A percentile compares a stretch with the other conserved stretches of the same genome.
These are phyloP conservation scores for Drosophila monieri DNA, from an alignment of 2,888 invertebrate genomes.

Conservation along the genomic window DNA sequence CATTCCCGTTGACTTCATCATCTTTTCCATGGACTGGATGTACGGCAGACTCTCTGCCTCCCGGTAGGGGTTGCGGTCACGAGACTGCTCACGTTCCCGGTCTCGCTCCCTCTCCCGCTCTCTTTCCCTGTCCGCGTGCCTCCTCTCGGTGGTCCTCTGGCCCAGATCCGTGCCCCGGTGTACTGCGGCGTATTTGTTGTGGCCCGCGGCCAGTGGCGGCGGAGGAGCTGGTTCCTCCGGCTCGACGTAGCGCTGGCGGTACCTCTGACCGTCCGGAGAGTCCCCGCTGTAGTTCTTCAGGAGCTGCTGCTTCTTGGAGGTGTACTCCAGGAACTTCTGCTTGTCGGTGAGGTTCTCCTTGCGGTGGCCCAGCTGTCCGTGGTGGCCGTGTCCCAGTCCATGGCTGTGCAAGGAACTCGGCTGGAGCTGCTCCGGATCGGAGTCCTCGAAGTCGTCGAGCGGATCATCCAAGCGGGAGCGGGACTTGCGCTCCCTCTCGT, in stretches of 20 bases:
- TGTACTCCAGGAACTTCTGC: conserved; percentile 83
- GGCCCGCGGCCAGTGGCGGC: conserved; percentile 35
- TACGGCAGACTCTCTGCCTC: conserved; percentile 84
- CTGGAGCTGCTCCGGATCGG: conserved; percentile 70
- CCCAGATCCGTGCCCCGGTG: conserved; percentile 62
- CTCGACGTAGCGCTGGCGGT: conserved; percentile 82
- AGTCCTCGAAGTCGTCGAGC: conserved; percentile 78
- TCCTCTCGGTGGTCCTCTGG: conserved; percentile 28
- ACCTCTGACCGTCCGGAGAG: conserved; percentile 77
- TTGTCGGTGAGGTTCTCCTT: conserved; percentile 84
- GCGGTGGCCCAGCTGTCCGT: conserved; percentile 60
- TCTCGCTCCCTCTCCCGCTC: conserved; percentile 69
- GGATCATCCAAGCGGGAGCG: conserved; percentile 60
- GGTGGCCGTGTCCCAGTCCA: conserved; percentile 4
- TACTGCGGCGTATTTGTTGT: conserved; percentile 74
- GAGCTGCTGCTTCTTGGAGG: conserved; percentile 73
- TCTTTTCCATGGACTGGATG: conserved; percentile 84
- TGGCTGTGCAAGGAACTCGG: conserved; percentile 15
- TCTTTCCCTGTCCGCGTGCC: conserved; percentile 59
- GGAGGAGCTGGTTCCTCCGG: conserved; percentile 73
- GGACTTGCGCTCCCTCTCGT: conserved; percentile 46
- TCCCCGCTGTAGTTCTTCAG: conserved; percentile 78
- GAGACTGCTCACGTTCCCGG: conserved; percentile 69
- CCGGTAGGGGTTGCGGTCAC: conserved; percentile 83
- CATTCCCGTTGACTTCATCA: conserved; percentile 84